Evolutionary conservation across 2,888 invertebrate genomes (phyloP), one percentile per base, ranked within the genome.

Genomic region (Entomobrya proxima): DNA sequence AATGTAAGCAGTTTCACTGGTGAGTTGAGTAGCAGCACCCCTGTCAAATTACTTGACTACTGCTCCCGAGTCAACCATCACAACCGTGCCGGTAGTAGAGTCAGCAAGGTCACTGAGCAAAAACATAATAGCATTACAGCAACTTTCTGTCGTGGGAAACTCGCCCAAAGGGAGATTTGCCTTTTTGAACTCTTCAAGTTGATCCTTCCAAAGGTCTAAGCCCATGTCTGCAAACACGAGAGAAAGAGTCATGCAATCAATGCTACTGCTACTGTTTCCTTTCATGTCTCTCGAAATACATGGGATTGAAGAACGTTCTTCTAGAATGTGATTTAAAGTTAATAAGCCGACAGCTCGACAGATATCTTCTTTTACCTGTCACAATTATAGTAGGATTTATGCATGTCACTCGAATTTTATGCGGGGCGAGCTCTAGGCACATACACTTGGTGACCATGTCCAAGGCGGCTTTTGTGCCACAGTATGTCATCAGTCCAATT

Each of bases 311-410:
- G n/a, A n/a, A n/a, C n/a, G n/a, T n/a, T n/a, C n/a, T n/a, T n/a
- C n/a, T n/a, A n/a, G n/a, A n/a, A n/a, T n/a, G n/a, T n/a, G n/a
- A n/a, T n/a, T n/a, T n/a, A n/a, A n/a, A n/a, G n/a, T n/a, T n/a
- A n/a, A n/a, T n/a, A n/a, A n/a, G n/a, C n/a, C n/a, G n/a, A n/a
- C 15, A 40, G 15, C 15, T 40, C 7, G 44, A 21, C 24, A 24
- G 35, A 44, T 6, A 47, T 21, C 52, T n/a, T n/a, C n/a, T 44
- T 96, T 98, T 95, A 79, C 95, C 96, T 0, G 98, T 98, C 93
- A 97, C 93, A n/a, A 97, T 95, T 0, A 97, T 97, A 0, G 98
- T 98, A 0, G 98, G 98, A 92, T 98, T 97, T 0, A 98, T 95
- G 13, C 95, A 93, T 91, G 98, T 98, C 0, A 96, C 95, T 40